Base-by-base conservation (phyloP, 2,113 vertebrate species). In the Nothoprocta perdicaria region DNA sequence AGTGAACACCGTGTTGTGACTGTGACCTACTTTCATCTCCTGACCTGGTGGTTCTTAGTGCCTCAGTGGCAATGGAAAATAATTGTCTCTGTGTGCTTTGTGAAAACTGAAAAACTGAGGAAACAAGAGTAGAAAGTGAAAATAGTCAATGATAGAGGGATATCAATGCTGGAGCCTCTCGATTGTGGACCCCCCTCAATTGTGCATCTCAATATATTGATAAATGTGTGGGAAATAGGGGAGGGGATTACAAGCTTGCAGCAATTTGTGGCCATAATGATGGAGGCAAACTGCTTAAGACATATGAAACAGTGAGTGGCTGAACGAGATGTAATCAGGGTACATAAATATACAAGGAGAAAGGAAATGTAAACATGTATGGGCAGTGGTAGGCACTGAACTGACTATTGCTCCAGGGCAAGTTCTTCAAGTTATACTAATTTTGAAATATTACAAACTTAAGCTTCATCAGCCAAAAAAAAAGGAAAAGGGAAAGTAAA, bases 111-210 rank as follows among this genome's bases (percentile, higher is more conserved):
- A 78, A 57, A 57, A 31, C 19, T 6, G 13, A 9, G 72, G 60
- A 74, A 66, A 46, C 10, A 31, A 2, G n/a, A 80, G 45, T 10
- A 75, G 52, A 45, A 78, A 53, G n/a, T 50, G 72, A 41, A 68
- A 83, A 0, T 45, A 72, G 38, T 2, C 23, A 11, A 18, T 43
- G 1, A 0, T 1, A 4, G 58, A 52, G 29, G 14, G n/a, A n/a
- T 80, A 55, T 41, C 22, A 48, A 21, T 83, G 75, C 75, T 68
- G 79, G 12, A 53, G 75, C 67, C 27, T 48, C 46, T 48, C 46
- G 10, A 8, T 22, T 48, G 46, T 48, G 46, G 21, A 48, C 17
- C 21, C 48, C 22, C 48, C 48, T 48, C 48, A 48, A 11, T 48
- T 65, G 26, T 16, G 55, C 63, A 52, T 60, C 41, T 92, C 57